Evolutionary conservation across 2,113 vertebrate species (phyloP).

Genomic region (Perca flavescens): DNA sequence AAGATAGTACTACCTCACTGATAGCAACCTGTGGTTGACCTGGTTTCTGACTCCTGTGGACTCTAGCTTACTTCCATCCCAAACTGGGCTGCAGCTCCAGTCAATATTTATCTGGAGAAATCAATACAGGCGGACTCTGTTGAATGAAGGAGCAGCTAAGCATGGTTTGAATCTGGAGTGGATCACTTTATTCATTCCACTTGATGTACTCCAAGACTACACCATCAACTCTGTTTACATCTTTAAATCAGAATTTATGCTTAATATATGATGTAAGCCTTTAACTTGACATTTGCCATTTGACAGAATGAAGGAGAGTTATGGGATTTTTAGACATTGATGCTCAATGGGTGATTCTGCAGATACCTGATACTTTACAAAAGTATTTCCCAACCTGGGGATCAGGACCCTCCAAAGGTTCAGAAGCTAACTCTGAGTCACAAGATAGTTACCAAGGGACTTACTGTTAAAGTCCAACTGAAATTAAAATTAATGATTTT

Average conservation of each 20-base stretch:
- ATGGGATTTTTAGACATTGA: not conserved
- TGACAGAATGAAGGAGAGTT: not conserved
- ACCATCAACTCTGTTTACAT: not conserved
- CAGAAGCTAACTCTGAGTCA: not conserved
- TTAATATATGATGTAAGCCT: constrained; percentile 5
- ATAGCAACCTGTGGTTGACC: constrained; percentile 51
- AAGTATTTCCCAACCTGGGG: not conserved
- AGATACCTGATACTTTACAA: not conserved
- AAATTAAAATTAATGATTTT: not conserved
- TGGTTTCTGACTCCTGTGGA: constrained; percentile 46
- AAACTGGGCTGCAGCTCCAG: constrained; percentile 39
- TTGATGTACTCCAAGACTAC: not conserved
- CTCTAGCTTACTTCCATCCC: constrained; percentile 36
- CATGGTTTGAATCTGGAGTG: constrained; percentile 13
- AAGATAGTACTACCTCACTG: constrained; percentile 24
- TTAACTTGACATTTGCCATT: not conserved
- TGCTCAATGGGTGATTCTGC: not conserved
- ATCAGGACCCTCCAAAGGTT: too few relatives aligned
- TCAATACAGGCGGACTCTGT: constrained; percentile 18
- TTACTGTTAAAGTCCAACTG: not conserved
- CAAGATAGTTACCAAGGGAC: not conserved
- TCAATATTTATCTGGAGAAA: constrained; percentile 49
- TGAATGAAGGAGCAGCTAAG: constrained; percentile 20
- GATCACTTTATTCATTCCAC: constrained; percentile 25
- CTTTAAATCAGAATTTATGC: constrained; percentile 15